Base-by-base conservation (phyloP, 2,888 invertebrate species). In the Bombyx huttoni region DNA sequence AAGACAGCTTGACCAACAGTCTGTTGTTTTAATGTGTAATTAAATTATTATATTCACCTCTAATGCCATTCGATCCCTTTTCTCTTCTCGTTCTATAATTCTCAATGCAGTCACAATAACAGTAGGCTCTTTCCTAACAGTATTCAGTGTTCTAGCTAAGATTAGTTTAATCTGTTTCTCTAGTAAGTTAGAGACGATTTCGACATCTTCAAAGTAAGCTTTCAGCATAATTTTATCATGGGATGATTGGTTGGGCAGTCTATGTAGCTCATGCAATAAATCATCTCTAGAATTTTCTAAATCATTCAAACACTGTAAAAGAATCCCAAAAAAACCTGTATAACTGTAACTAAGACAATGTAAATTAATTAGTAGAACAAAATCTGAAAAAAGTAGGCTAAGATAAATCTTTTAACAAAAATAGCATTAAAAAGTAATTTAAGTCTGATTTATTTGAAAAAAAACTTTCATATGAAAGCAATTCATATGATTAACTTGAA, bases 211-310 rank as follows among this genome's bases (percentile, higher is more conserved):
- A 83, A 99, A 99, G 80, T 99, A 99, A 12, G 97, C 95, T 77
- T 97, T 96, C 3, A 99, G 84, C 89, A 98, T 95, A 51, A 96
- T 94, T 74, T 95, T 96, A 73, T 98, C 98, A 60, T 95, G 95
- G 0, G 94, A 92, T 0, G 95, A 94, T 70, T 98, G 96, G 73
- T 96, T 96, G 0, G 98, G 96, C 60, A 98, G 89, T 73, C 98
- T 96, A 75, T 98, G 97, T 35, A 99, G 89, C 73, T 99, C 99
- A 75, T 95, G 96, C 24, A 99, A 81, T 34, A 99, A 86, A 79
- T 99, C 99, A 85, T 99, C 98, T 59, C 99, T 90, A 0, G 99
- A 98, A 74, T 96, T 96, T 80, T 99, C 99, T 62, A 99, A 89
- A 79, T 99, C 99, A 71, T 96, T 94, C 46, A 99, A 89, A 71